Base-by-base conservation (phyloP, 1,140 invertebrate species). In the Drosophila varians region DNA sequence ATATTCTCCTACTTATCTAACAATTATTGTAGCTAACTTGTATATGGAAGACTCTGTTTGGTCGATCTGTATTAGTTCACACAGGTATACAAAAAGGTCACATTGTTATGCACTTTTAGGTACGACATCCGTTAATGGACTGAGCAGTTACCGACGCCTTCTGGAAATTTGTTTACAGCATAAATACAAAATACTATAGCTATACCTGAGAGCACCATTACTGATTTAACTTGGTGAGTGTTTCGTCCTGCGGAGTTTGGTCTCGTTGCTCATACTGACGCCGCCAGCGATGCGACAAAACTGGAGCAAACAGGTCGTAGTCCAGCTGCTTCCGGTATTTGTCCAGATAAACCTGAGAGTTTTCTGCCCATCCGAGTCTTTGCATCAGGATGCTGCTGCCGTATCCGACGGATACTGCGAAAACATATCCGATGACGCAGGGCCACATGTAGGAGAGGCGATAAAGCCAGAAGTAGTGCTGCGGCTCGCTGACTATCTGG, bases 371-470 rank as follows among this genome's bases (percentile, higher is more conserved):
- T 2, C 79, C 62, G 1, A 78, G 68, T 16, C 47, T 25, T 12
- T 74, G 55, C 14, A 92, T 51, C 5, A 92, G 26, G 11, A 91
- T 74, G 77, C 94, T 95, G 2, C 93, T 86, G 1, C 94, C 11
- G 12, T 94, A 91, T 11, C 96, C 95, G 36, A 96, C 68, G 0
- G 94, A 19, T 1, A 95, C 57, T 0, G 96, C 95, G 0, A 94
- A 76, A 0, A 93, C 3, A 70, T 95, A 94, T 45, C 95, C 96
- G 36, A 96, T 92, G 1, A 95, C 93, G 31, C 94, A 93, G 89
- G 95, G 95, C 95, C 97, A 98, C 92, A 98, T 93, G 86, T 98
- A 98, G 0, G 97, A 98, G n/a, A 98, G 92, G 9, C 86, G 80
- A 64, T 78, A 90, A 1, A 90, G 58, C 82, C 86, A 90, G 36